phyloP scores from a whole-genome alignment of 1,140 invertebrate species.

The Polyergus mexicanus region DNA sequence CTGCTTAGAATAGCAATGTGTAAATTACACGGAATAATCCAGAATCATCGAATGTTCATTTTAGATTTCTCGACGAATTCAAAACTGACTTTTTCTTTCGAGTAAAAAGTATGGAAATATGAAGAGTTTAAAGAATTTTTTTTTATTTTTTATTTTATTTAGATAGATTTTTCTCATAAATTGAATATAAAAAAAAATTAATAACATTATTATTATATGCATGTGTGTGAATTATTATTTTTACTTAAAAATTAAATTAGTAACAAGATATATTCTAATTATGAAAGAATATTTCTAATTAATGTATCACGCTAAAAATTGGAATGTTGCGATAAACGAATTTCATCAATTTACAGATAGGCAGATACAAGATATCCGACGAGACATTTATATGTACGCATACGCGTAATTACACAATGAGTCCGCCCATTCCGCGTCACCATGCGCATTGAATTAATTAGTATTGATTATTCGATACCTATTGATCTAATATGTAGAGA shows the following conservation, averaged over 20 bases:
- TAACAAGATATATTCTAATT: background rate
- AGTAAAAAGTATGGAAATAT: background rate
- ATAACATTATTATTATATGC: background rate
- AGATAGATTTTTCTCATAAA: background rate
- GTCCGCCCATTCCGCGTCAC: constrained; percentile 16
- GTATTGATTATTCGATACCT: constrained; percentile 49
- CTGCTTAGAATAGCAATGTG: background rate
- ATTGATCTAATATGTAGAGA: background rate
- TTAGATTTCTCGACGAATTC: background rate
- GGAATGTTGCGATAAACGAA: background rate
- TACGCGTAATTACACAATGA: constrained; percentile 28
- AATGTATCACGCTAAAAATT: background rate
- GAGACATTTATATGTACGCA: background rate
- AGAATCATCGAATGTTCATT: background rate
- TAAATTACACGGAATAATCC: background rate
- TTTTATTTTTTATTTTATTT: too few species aligned
- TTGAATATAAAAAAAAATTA: background rate
- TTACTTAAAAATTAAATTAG: constrained; percentile 1
- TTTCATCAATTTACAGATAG: background rate
- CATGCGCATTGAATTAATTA: constrained; percentile 47
- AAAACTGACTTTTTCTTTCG: background rate
- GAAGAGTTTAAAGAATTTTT: background rate
- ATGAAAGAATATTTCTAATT: background rate
- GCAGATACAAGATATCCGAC: background rate
- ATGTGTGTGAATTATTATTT: background rate